Evolutionary conservation across 2,797 vertebrate species (phyloP).

Genomic region (Siniperca undulata): DNA sequence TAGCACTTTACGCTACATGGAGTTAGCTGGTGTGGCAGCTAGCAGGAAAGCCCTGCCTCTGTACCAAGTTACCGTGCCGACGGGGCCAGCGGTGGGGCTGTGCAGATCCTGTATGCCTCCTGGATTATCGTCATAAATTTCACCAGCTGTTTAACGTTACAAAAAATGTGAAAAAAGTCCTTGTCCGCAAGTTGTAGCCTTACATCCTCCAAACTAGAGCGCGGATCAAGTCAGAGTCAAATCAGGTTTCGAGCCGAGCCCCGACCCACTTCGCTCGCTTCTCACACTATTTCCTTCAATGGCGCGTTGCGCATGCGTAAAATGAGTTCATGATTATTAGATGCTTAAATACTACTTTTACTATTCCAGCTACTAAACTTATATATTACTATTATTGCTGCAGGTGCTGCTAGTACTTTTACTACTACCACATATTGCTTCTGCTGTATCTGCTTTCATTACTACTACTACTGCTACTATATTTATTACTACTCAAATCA

Average conservation of each 20-base stretch:
- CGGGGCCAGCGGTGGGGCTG: constrained; percentile 36
- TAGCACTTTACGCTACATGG: constrained; percentile 55
- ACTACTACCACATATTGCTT: neutral
- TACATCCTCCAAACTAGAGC: constrained; percentile 3
- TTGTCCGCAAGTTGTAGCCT: too few relatives aligned
- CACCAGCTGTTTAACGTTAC: neutral
- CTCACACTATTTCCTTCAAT: constrained; percentile 40
- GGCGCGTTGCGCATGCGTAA: constrained; percentile 71
- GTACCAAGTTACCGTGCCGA: constrained; percentile 55
- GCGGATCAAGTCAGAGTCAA: constrained; percentile 25
- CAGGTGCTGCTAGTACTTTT: neutral
- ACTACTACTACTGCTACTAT: neutral
- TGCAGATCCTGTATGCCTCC: constrained; percentile 8
- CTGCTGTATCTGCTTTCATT: neutral
- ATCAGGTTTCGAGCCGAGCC: constrained; percentile 58
- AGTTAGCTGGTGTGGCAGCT: constrained; percentile 61
- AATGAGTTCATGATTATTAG: neutral
- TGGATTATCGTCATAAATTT: constrained; percentile 3
- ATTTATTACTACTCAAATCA: neutral
- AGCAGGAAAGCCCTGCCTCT: constrained; percentile 53
- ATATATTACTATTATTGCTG: neutral
- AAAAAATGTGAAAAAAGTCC: neutral
- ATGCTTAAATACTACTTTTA: too few relatives aligned
- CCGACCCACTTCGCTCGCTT: constrained; percentile 40
- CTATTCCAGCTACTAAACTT: neutral